Evolutionary conservation across 2,113 vertebrate genomes (phyloP).

Genomic region (Stercorarius parasiticus): DNA sequence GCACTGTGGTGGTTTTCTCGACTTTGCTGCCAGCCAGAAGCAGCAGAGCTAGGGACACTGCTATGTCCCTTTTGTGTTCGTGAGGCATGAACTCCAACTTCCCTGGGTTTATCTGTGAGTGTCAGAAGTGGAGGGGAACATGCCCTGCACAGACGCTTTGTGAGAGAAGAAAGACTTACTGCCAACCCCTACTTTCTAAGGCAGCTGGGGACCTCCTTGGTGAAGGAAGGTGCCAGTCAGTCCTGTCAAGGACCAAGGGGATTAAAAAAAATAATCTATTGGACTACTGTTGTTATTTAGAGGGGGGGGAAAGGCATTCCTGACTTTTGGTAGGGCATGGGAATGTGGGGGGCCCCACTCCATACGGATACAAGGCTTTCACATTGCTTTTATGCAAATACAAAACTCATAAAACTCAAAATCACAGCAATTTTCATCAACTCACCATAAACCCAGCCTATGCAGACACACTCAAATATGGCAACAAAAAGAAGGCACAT

Average conservation of each 20-base stretch:
- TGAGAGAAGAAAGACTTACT: neutral
- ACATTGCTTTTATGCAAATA: neutral
- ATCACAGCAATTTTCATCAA: neutral
- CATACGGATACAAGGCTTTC: neutral
- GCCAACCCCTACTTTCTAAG: neutral
- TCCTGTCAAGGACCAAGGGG: neutral
- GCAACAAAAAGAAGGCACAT: constrained; percentile 99
- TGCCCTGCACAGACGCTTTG: neutral
- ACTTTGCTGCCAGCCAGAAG: neutral
- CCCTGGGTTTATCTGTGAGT: neutral
- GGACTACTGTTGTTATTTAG: neutral
- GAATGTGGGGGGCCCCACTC: neutral
- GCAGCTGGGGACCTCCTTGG: neutral
- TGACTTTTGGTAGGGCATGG: neutral
- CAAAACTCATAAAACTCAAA: neutral
- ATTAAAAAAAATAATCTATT: neutral
- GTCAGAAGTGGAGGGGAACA: neutral
- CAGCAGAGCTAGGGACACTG: neutral
- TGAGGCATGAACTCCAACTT: neutral
- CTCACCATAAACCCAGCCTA: constrained; percentile 98
- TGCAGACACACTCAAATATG: constrained; percentile 96
- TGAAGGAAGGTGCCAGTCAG: neutral
- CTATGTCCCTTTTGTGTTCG: no score
- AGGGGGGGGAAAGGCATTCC: neutral
- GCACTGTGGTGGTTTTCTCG: neutral